A percentile compares a stretch with the other conserved stretches of the same genome.
These are phyloP conservation scores for Albula goreensis DNA, from an alignment of 2,113 vertebrate species.

Conservation along the genomic window DNA sequence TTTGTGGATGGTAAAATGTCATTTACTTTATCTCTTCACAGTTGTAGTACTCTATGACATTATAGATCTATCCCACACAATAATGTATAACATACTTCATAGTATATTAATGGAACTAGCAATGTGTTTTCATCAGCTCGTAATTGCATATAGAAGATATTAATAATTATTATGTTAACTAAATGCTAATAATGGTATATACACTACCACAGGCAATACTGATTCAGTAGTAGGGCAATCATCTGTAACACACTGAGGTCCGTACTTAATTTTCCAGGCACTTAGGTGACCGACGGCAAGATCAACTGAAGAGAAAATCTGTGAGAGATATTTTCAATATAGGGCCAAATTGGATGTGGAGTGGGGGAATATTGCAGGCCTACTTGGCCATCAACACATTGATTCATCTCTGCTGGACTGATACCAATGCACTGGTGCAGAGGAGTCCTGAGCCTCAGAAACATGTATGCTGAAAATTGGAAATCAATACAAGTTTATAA, in stretches of 20 bases:
- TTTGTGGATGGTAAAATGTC: background rate
- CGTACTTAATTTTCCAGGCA: slow-evolving; percentile 5
- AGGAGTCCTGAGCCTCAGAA: slow-evolving; percentile 61
- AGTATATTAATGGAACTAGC: background rate
- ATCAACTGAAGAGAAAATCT: slow-evolving; percentile 52
- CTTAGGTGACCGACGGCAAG: slow-evolving; percentile 38
- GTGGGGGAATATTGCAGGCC: slow-evolving; percentile 65
- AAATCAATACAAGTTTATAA: slow-evolving; percentile 84
- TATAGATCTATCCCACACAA: background rate
- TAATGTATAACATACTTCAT: too few relatives aligned
- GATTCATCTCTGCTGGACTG: slow-evolving; percentile 71
- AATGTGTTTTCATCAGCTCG: background rate
- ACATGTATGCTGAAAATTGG: slow-evolving; percentile 71
- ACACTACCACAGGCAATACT: background rate
- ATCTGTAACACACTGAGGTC: slow-evolving; percentile 1
- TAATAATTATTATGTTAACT: background rate
- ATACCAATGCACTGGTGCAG: slow-evolving; percentile 65
- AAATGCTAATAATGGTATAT: background rate
- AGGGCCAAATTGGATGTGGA: slow-evolving; percentile 78
- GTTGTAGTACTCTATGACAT: background rate
- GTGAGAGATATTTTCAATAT: slow-evolving; percentile 77
- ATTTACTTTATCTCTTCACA: background rate
- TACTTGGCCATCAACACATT: slow-evolving; percentile 62
- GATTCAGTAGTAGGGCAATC: background rate
- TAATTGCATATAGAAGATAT: background rate